Evolutionary conservation across 1,140 invertebrate species (phyloP).

Genomic region (Drosophila funebris): DNA sequence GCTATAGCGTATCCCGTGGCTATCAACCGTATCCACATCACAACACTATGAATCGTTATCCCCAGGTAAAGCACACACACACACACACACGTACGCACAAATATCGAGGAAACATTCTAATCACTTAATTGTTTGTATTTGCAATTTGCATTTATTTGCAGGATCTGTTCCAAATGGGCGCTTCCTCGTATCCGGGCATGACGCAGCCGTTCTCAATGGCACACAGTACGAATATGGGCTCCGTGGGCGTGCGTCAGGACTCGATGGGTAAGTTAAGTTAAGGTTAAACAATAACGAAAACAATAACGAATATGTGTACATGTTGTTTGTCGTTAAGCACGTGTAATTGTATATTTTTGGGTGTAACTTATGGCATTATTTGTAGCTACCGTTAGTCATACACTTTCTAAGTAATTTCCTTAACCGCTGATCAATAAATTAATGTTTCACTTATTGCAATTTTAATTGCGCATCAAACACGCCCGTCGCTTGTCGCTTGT

Average conservation of each 20-base stretch:
- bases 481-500: conserved; percentile 1
- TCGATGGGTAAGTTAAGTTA: conserved; percentile 90
- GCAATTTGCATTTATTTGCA: conserved; percentile 22
- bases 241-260: conserved; percentile 94
- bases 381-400: too few relatives aligned
- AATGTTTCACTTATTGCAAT: neutral
- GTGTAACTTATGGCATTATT: too few relatives aligned
- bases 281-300: neutral
- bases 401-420: neutral
- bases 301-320: neutral
- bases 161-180: conserved; percentile 91
- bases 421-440: neutral
- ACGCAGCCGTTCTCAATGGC: conserved; percentile 97
- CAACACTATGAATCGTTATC: conserved; percentile 97
- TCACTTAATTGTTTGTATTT: neutral
- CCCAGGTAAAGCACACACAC: conserved; percentile 87
- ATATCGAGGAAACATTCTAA: neutral
- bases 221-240: conserved; percentile 94
- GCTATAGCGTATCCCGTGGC: conserved; percentile 90
- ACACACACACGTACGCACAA: neutral
- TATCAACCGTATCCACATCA: conserved; percentile 97
- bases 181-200: conserved; percentile 95
- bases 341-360: too few relatives aligned
- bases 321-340: too few relatives aligned
- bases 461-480: neutral